phyloP scores from a whole-genome alignment of 2,888 invertebrate genomes.

The Meandrusa payeni region DNA sequence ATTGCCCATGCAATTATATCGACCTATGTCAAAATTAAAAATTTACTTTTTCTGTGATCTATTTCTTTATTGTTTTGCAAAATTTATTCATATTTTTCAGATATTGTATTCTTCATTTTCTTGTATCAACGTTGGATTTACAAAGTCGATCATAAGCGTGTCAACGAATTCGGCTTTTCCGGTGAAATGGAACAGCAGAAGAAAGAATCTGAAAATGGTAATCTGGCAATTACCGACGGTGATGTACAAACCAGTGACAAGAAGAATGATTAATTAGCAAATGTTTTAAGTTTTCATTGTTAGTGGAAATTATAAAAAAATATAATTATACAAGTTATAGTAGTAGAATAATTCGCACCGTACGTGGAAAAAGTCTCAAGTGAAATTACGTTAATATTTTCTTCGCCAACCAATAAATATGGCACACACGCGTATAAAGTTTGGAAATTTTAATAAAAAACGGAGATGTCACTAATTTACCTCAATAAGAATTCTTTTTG shows the following conservation, averaged over 20 bases:
- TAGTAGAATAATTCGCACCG: constrained; percentile 17
- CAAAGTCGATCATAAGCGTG: constrained; percentile 95
- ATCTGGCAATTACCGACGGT: constrained; percentile 56
- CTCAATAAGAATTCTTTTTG: too few species aligned
- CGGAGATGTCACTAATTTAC: too few species aligned
- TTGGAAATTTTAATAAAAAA: too few species aligned
- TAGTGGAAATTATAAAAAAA: constrained; percentile 28
- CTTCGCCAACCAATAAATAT: background rate
- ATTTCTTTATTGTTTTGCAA: too few species aligned
- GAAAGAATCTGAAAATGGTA: constrained; percentile 50
- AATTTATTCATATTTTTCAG: too few species aligned
- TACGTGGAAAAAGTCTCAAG: too few species aligned
- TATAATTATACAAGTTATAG: constrained; percentile 16
- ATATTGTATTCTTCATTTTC: constrained; percentile 99
- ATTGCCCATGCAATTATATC: too few species aligned
- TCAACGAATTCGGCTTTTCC: constrained; percentile 99
- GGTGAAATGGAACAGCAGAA: constrained; percentile 91
- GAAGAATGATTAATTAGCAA: constrained; percentile 70
- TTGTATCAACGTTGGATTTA: constrained; percentile 99
- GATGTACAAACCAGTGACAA: constrained; percentile 54
- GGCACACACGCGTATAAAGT: constrained; percentile 4
- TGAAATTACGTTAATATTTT: too few species aligned
- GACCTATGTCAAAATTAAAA: too few species aligned
- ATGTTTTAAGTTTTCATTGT: constrained; percentile 24
- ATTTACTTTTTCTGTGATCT: too few species aligned